These are phyloP conservation scores for Erpetoichthys calabaricus DNA, from an alignment of 2,797 vertebrate species.

Conservation along the genomic window DNA sequence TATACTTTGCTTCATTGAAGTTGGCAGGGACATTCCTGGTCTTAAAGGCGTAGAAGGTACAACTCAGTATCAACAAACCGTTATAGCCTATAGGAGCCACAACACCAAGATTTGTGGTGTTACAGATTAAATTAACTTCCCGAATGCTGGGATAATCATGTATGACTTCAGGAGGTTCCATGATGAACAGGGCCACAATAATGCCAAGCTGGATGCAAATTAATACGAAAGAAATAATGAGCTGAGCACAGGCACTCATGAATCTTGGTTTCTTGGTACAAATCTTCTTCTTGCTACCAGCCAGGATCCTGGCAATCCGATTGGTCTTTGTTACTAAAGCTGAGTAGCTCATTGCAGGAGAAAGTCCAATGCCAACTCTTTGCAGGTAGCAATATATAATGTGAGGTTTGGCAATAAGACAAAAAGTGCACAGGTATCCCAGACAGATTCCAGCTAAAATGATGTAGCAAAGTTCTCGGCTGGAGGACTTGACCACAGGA, in stretches of 20 bases:
- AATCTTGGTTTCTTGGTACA: conserved; percentile 97
- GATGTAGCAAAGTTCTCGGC: conserved; percentile 91
- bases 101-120: conserved; percentile 86
- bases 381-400: conserved; percentile 90
- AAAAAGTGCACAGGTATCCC: conserved; percentile 93
- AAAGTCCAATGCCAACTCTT: conserved; percentile 83
- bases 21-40: conserved; percentile 94
- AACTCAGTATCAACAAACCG: conserved; percentile 86
- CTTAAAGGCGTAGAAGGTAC: conserved; percentile 97
- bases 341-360: conserved; percentile 95
- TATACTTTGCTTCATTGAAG: conserved; percentile 96
- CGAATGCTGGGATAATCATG: conserved; percentile 90
- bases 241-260: conserved; percentile 96
- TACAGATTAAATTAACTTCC: conserved; percentile 88
- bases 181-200: conserved; percentile 88
- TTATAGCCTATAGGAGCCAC: conserved; percentile 93
- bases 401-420: conserved; percentile 82
- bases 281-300: conserved; percentile 98
- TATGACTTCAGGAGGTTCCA: conserved; percentile 87
- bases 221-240: conserved; percentile 87
- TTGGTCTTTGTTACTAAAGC: conserved; percentile 91
- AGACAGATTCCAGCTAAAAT: conserved; percentile 89
- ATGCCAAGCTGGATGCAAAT: conserved; percentile 91
- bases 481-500: conserved; percentile 94
- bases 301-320: conserved; percentile 93